phyloP scores from a whole-genome alignment of 1,140 invertebrate genomes.

The Campoletis sonorensis region DNA sequence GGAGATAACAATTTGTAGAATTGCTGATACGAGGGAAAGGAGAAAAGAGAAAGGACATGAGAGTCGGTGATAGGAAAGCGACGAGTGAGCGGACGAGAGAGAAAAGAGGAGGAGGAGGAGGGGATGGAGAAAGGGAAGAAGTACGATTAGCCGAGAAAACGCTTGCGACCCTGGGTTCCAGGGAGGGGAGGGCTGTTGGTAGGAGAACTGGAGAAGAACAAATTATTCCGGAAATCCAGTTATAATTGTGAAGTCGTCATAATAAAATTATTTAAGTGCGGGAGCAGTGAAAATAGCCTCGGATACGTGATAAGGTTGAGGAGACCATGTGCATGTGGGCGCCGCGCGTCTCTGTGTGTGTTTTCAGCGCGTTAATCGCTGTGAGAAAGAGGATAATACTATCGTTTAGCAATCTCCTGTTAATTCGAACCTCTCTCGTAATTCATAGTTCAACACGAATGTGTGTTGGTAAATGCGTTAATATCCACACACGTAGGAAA shows the following conservation, averaged over 20 bases:
- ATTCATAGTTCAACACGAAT: slow-evolving; percentile 34
- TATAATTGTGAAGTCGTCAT: slow-evolving; percentile 37
- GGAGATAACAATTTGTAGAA: slow-evolving; percentile 34
- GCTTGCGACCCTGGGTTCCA: neutral
- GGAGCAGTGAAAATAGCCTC: neutral
- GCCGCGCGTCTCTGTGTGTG: too few species aligned
- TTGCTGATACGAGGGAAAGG: slow-evolving; percentile 39
- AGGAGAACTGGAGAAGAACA: neutral
- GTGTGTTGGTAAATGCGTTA: neutral
- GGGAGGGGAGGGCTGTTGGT: too few species aligned
- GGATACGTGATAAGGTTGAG: neutral
- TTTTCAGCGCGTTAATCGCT: neutral
- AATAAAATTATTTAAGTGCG: slow-evolving; percentile 39
- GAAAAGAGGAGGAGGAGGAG: neutral
- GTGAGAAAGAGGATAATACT: slow-evolving; percentile 11
- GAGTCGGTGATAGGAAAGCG: too few species aligned
- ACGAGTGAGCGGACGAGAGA: neutral
- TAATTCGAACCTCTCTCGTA: slow-evolving; percentile 7
- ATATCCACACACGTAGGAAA: neutral
- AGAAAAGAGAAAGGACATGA: slow-evolving; percentile 7
- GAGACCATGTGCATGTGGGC: neutral
- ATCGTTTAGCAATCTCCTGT: slow-evolving; percentile 25
- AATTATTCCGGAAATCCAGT: slow-evolving; percentile 39
- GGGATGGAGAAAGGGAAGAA: neutral
- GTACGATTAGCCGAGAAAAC: slow-evolving; percentile 37